Evolutionary conservation across 2,797 vertebrate genomes (phyloP).

Genomic region (Schizopygopsis malacanthus): DNA sequence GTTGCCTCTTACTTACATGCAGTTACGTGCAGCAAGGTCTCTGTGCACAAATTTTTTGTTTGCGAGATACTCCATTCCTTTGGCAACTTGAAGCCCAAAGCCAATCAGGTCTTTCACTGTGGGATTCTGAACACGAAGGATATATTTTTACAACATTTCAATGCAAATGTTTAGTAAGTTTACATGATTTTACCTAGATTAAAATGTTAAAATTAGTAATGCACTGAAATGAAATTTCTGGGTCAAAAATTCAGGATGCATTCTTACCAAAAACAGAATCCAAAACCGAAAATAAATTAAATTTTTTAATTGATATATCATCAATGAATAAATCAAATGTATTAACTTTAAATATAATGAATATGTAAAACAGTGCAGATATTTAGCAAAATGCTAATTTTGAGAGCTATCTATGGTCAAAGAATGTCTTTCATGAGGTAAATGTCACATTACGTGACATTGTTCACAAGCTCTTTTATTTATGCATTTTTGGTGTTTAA

Average conservation of each 20-base stretch:
- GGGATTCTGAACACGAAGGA: slow-evolving; percentile 81
- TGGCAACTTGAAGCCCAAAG: slow-evolving; percentile 95
- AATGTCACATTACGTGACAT: background rate
- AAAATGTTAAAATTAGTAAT: background rate
- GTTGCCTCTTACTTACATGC: slow-evolving; percentile 87
- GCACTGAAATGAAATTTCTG: background rate
- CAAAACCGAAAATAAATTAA: background rate
- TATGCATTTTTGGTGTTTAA: background rate
- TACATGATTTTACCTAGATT: background rate
- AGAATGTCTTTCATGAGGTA: background rate
- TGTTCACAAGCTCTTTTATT: background rate
- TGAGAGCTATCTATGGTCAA: background rate
- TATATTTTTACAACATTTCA: background rate
- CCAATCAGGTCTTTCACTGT: slow-evolving; percentile 95
- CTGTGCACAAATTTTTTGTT: slow-evolving; percentile 96
- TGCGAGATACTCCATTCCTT: slow-evolving; percentile 97
- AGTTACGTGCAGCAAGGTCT: slow-evolving; percentile 96
- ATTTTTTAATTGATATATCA: background rate
- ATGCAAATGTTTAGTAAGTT: background rate
- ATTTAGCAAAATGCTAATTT: background rate
- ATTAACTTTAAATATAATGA: background rate
- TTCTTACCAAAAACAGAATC: background rate
- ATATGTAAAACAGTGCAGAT: background rate
- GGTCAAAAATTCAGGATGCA: background rate
- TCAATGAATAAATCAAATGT: background rate